Evolutionary conservation across 2,113 vertebrate genomes (phyloP).

Genomic region (Pelecanus crispus): DNA sequence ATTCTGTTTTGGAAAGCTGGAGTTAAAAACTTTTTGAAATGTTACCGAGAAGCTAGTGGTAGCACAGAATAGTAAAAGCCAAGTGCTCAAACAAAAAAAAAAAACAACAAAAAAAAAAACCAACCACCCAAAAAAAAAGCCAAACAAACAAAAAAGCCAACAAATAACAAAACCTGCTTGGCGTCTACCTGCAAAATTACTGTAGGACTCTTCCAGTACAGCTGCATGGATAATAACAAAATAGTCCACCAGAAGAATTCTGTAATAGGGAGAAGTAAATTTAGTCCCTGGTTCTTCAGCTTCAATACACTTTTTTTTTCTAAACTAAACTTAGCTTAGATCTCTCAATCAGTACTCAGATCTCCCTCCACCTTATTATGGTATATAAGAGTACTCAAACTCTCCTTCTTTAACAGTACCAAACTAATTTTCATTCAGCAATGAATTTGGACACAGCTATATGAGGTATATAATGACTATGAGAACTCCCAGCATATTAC

Average conservation of each 20-base stretch:
- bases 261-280: background rate
- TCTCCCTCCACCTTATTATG: background rate
- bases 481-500: background rate
- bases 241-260: background rate
- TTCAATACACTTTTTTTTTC: background rate
- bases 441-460: background rate
- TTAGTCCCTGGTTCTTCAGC: background rate
- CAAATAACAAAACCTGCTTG: background rate
- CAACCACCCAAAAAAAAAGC: background rate
- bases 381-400: background rate
- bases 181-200: background rate
- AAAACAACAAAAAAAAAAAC: background rate
- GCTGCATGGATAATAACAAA: background rate
- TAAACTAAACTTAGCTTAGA: background rate
- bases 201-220: background rate
- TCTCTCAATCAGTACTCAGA: background rate
- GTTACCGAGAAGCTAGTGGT: background rate
- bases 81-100: background rate
- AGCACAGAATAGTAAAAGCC: background rate
- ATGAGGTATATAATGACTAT: background rate
- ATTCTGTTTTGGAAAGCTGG: fast-evolving
- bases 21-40: background rate
- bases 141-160: too few species aligned
- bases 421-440: background rate
- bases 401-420: background rate